phyloP scores from a whole-genome alignment of 1,140 invertebrate genomes.

The Homarus americanus region DNA sequence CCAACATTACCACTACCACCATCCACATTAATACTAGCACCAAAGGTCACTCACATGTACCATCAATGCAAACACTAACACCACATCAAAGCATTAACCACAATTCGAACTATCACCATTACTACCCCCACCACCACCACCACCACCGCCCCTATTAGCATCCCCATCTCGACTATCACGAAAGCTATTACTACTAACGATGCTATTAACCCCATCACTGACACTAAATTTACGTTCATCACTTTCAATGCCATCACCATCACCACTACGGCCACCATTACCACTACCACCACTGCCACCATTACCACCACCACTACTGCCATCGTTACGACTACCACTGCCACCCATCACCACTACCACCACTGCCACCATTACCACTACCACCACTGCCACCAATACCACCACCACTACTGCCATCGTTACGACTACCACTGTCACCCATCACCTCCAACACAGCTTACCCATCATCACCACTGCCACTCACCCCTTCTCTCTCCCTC shows the following conservation, averaged over 20 bases:
- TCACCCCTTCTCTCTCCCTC: neutral
- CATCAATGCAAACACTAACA: too few species aligned
- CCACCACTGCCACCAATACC: conserved; percentile 5
- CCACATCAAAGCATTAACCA: too few species aligned
- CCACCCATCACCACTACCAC: neutral
- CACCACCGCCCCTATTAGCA: too few species aligned
- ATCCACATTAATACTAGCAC: too few species aligned
- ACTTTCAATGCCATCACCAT: neutral
- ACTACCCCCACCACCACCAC: too few species aligned
- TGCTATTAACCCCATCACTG: too few species aligned
- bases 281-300: neutral
- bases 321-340: neutral
- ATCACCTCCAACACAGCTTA: neutral
- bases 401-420: neutral
- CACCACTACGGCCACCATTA: neutral
- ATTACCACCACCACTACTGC: conserved; percentile 1
- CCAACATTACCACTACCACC: too few species aligned
- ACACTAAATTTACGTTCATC: neutral
- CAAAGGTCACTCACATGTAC: too few species aligned
- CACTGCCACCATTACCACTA: neutral
- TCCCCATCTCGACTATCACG: too few species aligned
- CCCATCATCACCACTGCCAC: neutral
- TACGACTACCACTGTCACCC: neutral
- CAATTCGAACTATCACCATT: too few species aligned
- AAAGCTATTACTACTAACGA: too few species aligned